phyloP scores from a whole-genome alignment of 2,797 vertebrate genomes.

The Rhadinocentrus ornatus region DNA sequence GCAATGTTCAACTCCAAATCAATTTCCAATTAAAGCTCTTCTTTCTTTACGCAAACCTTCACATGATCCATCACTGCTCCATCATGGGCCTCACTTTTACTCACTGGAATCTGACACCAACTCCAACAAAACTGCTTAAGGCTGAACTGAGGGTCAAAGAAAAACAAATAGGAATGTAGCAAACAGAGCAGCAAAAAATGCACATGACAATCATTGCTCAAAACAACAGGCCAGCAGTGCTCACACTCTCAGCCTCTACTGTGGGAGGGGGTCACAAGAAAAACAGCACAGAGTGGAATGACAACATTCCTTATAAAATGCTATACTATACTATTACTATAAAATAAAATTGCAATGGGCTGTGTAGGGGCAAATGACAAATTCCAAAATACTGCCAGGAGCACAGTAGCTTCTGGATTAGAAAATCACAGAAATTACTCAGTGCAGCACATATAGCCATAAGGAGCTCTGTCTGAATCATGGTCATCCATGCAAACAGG shows the following conservation, averaged over 20 bases:
- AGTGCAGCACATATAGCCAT: conserved; percentile 47
- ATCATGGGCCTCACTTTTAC: background rate
- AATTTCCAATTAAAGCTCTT: background rate
- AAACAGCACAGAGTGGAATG: conserved; percentile 28
- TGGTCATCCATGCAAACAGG: conserved; percentile 62
- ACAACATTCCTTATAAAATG: conserved; percentile 53
- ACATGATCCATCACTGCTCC: background rate
- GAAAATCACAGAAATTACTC: conserved; percentile 46
- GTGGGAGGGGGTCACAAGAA: conserved; percentile 31
- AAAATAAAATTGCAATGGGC: conserved; percentile 43
- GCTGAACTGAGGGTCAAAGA: conserved; percentile 39
- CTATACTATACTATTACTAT: no score
- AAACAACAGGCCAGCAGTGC: conserved; percentile 50
- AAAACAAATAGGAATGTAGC: conserved; percentile 44
- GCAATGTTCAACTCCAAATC: background rate
- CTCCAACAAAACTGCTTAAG: conserved; percentile 35
- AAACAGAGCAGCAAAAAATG: conserved; percentile 24
- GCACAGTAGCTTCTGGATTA: conserved; percentile 31
- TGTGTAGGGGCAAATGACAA: conserved; percentile 43
- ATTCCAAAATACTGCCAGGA: conserved; percentile 43
- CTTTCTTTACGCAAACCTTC: background rate
- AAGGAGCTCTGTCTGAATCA: conserved; percentile 56
- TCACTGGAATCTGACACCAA: conserved; percentile 32
- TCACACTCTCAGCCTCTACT: conserved; percentile 22
- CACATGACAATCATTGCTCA: conserved; percentile 40